phyloP scores from a whole-genome alignment of 2,888 invertebrate genomes.

The Hypsopygia costalis region DNA sequence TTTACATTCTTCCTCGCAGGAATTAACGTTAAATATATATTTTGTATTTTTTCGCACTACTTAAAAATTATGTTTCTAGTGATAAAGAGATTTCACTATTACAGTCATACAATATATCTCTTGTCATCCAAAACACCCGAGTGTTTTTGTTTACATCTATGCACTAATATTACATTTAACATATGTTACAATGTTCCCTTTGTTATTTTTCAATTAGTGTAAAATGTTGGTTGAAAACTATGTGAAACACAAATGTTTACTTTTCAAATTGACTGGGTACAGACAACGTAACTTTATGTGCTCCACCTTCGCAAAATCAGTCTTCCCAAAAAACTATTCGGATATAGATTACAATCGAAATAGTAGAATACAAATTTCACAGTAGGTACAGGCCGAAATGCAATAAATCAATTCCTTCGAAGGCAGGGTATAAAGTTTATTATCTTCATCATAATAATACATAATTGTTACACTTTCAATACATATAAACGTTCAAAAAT shows the following conservation, averaged over 20 bases:
- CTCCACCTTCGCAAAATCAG: conserved; percentile 37
- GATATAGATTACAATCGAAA: conserved; percentile 24
- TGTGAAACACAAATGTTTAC: conserved; percentile 16
- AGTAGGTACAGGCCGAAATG: conserved; percentile 40
- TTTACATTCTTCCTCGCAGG: conserved; percentile 51
- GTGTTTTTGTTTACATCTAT: conserved; percentile 66
- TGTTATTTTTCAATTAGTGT: conserved; percentile 63
- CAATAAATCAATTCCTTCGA: conserved; percentile 46
- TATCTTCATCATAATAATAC: conserved; percentile 23
- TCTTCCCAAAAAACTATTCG: conserved; percentile 40
- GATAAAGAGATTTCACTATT: conserved; percentile 67
- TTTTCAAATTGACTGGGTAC: conserved; percentile 21
- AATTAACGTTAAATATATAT: conserved; percentile 64
- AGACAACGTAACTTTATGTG: conserved; percentile 19
- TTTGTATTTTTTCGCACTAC: conserved; percentile 55
- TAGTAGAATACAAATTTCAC: conserved; percentile 21
- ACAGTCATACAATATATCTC: conserved; percentile 70
- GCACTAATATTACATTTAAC: conserved; percentile 74
- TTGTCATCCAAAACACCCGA: conserved; percentile 49
- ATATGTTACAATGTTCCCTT: conserved; percentile 81
- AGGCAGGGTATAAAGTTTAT: conserved; percentile 29
- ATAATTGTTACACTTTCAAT: conserved; percentile 14
- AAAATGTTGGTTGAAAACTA: conserved; percentile 45
- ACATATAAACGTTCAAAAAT: conserved; percentile 17
- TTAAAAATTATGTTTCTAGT: conserved; percentile 64